Evolutionary conservation across 2,888 invertebrate genomes (phyloP), one percentile per base, ranked within the genome.

Genomic region (Caradrina clavipalpis): DNA sequence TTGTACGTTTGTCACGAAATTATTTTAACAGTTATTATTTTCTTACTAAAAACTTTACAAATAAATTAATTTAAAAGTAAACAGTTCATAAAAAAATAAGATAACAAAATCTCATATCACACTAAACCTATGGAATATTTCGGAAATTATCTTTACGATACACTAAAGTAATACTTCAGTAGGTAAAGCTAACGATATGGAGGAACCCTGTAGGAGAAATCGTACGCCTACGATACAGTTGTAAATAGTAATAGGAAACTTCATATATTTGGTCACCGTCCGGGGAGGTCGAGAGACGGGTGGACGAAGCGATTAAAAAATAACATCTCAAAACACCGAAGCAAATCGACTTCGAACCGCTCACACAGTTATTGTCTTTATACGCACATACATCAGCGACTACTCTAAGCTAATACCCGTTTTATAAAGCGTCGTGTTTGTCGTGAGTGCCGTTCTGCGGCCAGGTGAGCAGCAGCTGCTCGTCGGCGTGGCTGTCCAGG

Each of bases 391-490:
- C 81, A 86, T 85, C 77, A 84, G 86, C 87, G 79, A 85, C 88
- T 92, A 91, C 80, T 80, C 87, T 88, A 86, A 86, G 80, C 81
- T 86, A 81, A 83, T 89, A 92, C 92, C 91, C 92, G 91, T 92
- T 92, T 93, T 94, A 94, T 91, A 94, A 93, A 90, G 91, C 90
- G 84, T 94, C 93, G 78, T 93, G 90, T 84, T 89, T 90, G 51
- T 89, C 86, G 70, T 90, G 86, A 61, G 87, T 75, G 64, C 86
- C 87, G 68, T 89, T 90, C 78, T 93, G 94, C 45, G 96, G 96
- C 97, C 97, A 97, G 31, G 96, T 96, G 55, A 97, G 93, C 51
- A 97, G 90, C 26, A 96, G 87, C 73, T 96, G 94, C 83, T 97
- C 96, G 68, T 96, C 96, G 10, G 95, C 89, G 65, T 89, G 88